Evolutionary conservation across 1,140 invertebrate species (phyloP), one percentile per base, ranked within the genome.

Genomic region (Bombus fervidus): DNA sequence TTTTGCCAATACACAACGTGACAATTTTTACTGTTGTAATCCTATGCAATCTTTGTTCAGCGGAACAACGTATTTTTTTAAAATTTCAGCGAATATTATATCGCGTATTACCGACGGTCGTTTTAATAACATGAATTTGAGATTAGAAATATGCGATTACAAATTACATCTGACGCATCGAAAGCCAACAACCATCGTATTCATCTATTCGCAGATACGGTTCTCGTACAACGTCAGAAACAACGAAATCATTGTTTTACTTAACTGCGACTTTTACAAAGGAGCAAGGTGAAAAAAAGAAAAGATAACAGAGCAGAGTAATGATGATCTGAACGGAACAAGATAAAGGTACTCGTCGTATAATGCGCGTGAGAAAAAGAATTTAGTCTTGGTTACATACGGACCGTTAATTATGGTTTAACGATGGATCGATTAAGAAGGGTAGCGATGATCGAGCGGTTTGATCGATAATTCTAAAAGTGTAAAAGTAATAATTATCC

Each of bases 11-110:
- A 62, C 59, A 18, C 64, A 31, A 81, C 77, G 74, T 41, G 79
- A 37, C 41, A 53, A 88, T 85, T 66, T 89, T 89, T 39, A 80
- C 74, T n/a, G 28, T 85, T 85, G 64, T 87, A 43, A 41, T 81
- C 71, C 22, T 85, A 62, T 8, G 81, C n/a, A 28, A 88, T 34
- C 59, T 87, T 85, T 73, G 59, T 79, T 85, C 83, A 86, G 47
- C 31, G 71, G 41, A 86, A 82, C 28, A 64, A 41, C 43, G 28
- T 83, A 69, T 89, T 80, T 81, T 76, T 89, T 74, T 80, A 62
- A 80, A 76, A 18, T 66, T 84, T 85, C 47, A 80, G 78, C 39
- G 47, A 85, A 10, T 25, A 28, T 66, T n/a, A 34, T 25, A 43
- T 39, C 83, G n/a, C 10, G 15, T 43, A 39, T 25, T 10, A 1